A percentile compares a stretch with the other conserved stretches of the same genome.
phyloP scores from a whole-genome alignment of 2,113 vertebrate species.

The Poeciliopsis retropinna region DNA sequence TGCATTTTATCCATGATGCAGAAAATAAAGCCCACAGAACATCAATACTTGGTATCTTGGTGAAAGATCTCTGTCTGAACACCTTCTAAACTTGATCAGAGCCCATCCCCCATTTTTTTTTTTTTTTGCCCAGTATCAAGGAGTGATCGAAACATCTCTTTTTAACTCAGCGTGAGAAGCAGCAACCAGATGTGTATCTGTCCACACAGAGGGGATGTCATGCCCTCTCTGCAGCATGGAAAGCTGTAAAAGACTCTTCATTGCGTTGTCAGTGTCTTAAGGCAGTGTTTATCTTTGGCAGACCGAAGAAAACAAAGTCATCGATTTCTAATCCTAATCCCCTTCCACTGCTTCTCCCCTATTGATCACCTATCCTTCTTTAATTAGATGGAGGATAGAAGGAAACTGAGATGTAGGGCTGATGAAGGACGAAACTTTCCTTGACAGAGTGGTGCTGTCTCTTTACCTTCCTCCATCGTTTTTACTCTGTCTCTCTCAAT shows the following conservation, averaged over 20 bases:
- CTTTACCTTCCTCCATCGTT: slow-evolving; percentile 21
- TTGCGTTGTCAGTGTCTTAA: slow-evolving; percentile 69
- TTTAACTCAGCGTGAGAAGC: slow-evolving; percentile 51
- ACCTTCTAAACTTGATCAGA: slow-evolving; percentile 17
- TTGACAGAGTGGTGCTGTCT: background rate
- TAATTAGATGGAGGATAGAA: slow-evolving; percentile 67
- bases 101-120: slow-evolving; percentile 22
- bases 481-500: slow-evolving; percentile 33
- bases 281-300: slow-evolving; percentile 73
- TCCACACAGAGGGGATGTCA: slow-evolving; percentile 30
- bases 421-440: slow-evolving; percentile 72
- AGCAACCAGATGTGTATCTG: slow-evolving; percentile 51
- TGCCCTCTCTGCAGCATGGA: slow-evolving; percentile 52
- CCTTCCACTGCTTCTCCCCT: slow-evolving; percentile 66
- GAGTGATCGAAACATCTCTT: slow-evolving; percentile 41
- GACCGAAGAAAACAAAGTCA: slow-evolving; percentile 76
- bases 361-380: slow-evolving; percentile 75
- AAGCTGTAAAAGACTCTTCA: slow-evolving; percentile 36
- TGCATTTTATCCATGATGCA: background rate
- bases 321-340: slow-evolving; percentile 81
- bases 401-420: slow-evolving; percentile 58
- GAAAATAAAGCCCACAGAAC: background rate
- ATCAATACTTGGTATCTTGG: background rate
- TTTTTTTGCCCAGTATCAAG: background rate
- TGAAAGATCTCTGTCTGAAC: slow-evolving; percentile 3